phyloP scores from a whole-genome alignment of 2,797 vertebrate species.

The Xiphophorus birchmanni region DNA sequence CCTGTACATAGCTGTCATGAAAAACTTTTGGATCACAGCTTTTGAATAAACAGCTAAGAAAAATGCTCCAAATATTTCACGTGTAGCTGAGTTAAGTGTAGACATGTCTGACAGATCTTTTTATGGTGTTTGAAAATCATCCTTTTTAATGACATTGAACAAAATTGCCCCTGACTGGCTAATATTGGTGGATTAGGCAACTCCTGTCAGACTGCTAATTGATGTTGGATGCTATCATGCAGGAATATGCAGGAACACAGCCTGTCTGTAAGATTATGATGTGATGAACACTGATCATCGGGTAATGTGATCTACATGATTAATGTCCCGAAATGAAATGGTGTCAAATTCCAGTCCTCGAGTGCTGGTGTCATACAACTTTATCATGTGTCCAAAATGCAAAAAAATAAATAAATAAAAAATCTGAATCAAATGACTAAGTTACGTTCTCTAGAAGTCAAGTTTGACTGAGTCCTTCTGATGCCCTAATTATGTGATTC shows the following conservation, averaged over 20 bases:
- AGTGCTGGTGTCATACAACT: not conserved
- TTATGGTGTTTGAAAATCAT: not conserved
- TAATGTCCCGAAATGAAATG: not conserved
- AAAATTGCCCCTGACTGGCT: slow-evolving; percentile 8
- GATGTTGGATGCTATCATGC: not conserved
- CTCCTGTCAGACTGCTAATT: slow-evolving; percentile 10
- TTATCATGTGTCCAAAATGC: not conserved
- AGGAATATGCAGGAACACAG: not conserved
- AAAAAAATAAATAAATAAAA: not conserved
- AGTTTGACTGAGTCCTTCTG: not conserved
- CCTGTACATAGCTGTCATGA: slow-evolving; percentile 1
- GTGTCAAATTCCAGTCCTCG: not conserved
- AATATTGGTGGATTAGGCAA: not conserved
- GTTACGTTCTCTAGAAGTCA: not conserved
- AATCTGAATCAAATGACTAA: not conserved
- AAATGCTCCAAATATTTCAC: not conserved
- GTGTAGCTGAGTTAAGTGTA: not conserved
- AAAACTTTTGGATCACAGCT: slow-evolving; percentile 7
- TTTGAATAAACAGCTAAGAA: slow-evolving; percentile 4
- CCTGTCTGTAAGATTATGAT: not conserved
- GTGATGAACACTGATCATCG: not conserved
- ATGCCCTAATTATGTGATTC: not conserved
- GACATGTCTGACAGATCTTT: not conserved
- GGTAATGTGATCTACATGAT: not conserved
- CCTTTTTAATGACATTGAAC: slow-evolving; percentile 4